These are phyloP conservation scores for Oceanites oceanicus DNA, from an alignment of 2,113 vertebrate genomes.

Conservation along the genomic window DNA sequence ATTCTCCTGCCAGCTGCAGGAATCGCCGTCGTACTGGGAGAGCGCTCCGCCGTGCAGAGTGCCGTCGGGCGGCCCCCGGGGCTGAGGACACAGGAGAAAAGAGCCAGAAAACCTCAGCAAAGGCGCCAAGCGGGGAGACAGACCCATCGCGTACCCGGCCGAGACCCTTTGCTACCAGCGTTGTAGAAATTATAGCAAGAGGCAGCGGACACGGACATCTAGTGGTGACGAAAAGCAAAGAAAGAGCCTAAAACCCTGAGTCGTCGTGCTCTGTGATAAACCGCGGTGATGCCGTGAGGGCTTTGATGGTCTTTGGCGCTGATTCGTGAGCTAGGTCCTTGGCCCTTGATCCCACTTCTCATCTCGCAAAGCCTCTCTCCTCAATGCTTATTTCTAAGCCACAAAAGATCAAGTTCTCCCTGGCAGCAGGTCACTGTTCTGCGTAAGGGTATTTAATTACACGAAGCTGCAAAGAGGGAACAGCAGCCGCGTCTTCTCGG, in stretches of 20 bases:
- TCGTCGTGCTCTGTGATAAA: no score
- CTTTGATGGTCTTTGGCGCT: rapidly evolving
- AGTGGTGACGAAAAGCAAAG: not conserved
- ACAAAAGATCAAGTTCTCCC: not conserved
- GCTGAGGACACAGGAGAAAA: not conserved
- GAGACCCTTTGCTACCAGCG: no score
- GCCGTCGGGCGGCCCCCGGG: not conserved
- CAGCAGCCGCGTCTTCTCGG: no score
- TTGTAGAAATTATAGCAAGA: not conserved
- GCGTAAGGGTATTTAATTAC: no score
- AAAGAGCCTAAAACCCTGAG: not conserved
- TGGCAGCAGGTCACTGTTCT: not conserved
- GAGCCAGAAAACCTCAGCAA: not conserved
- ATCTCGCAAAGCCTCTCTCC: rapidly evolving
- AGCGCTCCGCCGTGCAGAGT: constrained; percentile 39
- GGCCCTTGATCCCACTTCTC: not conserved
- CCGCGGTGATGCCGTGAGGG: rapidly evolving
- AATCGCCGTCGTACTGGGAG: not conserved
- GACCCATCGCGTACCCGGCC: not conserved
- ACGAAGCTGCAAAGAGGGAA: not conserved
- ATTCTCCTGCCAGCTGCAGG: not conserved
- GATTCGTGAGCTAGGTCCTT: not conserved
- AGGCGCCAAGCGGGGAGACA: not conserved
- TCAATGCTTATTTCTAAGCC: not conserved
- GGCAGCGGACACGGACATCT: not conserved